Evolutionary conservation across 2,113 vertebrate genomes (phyloP), one percentile per base, ranked within the genome.

Genomic region (Hyaena hyaena): DNA sequence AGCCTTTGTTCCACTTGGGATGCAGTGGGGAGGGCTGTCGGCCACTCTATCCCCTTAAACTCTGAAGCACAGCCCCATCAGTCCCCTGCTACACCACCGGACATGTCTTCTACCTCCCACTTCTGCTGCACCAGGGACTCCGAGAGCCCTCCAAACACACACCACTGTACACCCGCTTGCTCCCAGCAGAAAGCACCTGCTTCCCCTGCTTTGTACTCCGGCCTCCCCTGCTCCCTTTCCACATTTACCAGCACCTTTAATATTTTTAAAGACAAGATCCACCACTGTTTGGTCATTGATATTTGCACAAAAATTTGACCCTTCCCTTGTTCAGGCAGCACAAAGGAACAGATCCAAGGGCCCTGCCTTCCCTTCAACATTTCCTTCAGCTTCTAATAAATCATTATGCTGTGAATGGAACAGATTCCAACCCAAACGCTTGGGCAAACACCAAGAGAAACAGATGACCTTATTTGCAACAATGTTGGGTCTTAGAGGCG

Each of bases 401-500:
- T 97, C 96, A 98, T 91, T 82, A 88, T 61, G 77, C 73, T 93
- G 76, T 92, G 97, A 98, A 97, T 43, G 97, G 11, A 92, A 98
- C 92, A 93, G 88, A 98, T 97, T 96, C 94, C 92, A 97, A 96
- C 68, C 86, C 98, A 65, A 97, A 95, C 6, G 71, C 91, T 88
- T 98, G 96, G 95, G 96, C 96, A 96, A 93, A 96, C 95, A 98
- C 95, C 98, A 98, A 95, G 98, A 96, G 98, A 98, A 98, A 96
- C 89, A 98, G 87, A 98, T 96, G 98, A 98, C 88, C 93, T 53
- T 95, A 98, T 97, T 97, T 66, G 45, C 86, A 97, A 96, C 91
- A 93, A 88, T 81, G 61, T 15, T 50, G 24, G 90, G 85, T 87
- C 91, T 98, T 66, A 63, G 84, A 96, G 95, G 96, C 43, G 15